Evolutionary conservation across 2,888 invertebrate species (phyloP), one percentile per base, ranked within the genome.

Genomic region (Pemphredon lugubris): DNA sequence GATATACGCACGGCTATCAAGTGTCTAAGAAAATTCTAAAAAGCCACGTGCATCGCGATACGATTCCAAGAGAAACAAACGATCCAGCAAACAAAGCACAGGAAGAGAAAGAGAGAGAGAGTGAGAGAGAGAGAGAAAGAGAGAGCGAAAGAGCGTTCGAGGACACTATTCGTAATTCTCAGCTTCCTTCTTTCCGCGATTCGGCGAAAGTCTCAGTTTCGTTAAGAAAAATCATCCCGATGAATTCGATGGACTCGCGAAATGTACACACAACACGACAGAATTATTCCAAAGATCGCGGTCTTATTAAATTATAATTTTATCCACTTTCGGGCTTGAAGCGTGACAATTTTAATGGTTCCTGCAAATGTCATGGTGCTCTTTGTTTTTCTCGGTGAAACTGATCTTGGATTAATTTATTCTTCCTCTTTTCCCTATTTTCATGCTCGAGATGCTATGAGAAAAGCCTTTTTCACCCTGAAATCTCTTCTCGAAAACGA

Each of bases 1-100:
- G 83, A 85, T 82, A 76, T 76, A 79, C 58, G 72, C 77, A 77
- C 67, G 70, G 72, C 72, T 77, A 67, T 76, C 71, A 37, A 70
- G 75, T 63, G 61, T 79, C 63, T 64, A 60, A 69, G 54, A 23
- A 54, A 44, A 68, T 75, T 77, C 64, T 60, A 73, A 67, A 53
- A 34, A 59, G 51, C 40, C 50, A 66, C 67, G 50, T 63, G 71
- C 77, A 77, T 65, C 74, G 68, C 77, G 74, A 77, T 65, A 76
- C 67, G 58, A 71, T 51, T 77, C 58, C 50, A 40, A 70, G 47
- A 26, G 32, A 21, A n/a, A 30, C n/a, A 37, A 61, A 58, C 53
- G 47, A 60, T 48, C 51, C 32, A 26, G 34, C 32, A 23, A 47
- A 18, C 50, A 57, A 23, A 13, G 42, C 9, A 48, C n/a, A 9